Evolutionary conservation across 2,113 vertebrate species (phyloP).

Genomic region (Pachypanchax playfairii): DNA sequence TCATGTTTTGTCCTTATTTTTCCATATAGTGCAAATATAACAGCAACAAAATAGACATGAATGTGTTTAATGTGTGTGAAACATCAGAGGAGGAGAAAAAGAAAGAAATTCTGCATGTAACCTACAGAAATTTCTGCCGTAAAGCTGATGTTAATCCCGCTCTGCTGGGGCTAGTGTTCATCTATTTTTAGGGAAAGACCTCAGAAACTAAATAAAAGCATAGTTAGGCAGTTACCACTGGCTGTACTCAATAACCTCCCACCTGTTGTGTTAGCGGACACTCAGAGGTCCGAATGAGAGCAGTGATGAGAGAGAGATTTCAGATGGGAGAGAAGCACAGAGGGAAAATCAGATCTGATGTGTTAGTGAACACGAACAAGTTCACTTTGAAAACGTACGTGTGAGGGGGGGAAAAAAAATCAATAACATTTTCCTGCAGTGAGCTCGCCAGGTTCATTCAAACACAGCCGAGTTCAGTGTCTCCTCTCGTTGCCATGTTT

Average conservation of each 20-base stretch:
- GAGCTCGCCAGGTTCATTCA: slow-evolving; percentile 11
- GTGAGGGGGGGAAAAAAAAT: too few species aligned
- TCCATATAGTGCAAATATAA: too few species aligned
- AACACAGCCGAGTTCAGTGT: slow-evolving; percentile 21
- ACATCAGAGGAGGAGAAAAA: too few species aligned
- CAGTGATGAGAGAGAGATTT: slow-evolving; percentile 63
- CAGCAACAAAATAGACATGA: too few species aligned
- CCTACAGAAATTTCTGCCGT: too few species aligned
- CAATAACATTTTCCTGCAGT: too few species aligned
- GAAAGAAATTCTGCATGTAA: too few species aligned
- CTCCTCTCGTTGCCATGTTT: slow-evolving; percentile 72
- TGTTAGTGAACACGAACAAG: too few species aligned
- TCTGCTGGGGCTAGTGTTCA: slow-evolving; percentile 19
- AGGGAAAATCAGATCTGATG: background rate
- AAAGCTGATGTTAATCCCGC: slow-evolving; percentile 36
- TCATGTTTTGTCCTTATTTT: background rate
- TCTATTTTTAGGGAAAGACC: slow-evolving; percentile 64
- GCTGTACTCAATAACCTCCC: slow-evolving; percentile 48
- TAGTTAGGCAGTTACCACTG: slow-evolving; percentile 40
- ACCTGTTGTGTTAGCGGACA: slow-evolving; percentile 69
- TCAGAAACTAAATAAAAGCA: slow-evolving; percentile 52
- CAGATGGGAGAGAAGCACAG: slow-evolving; percentile 16
- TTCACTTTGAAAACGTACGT: too few species aligned
- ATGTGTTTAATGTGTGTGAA: too few species aligned
- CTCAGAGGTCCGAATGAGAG: slow-evolving; percentile 24